These are phyloP conservation scores for Tromatobia lineatoria DNA, from an alignment of 2,888 invertebrate species.

Conservation along the genomic window DNA sequence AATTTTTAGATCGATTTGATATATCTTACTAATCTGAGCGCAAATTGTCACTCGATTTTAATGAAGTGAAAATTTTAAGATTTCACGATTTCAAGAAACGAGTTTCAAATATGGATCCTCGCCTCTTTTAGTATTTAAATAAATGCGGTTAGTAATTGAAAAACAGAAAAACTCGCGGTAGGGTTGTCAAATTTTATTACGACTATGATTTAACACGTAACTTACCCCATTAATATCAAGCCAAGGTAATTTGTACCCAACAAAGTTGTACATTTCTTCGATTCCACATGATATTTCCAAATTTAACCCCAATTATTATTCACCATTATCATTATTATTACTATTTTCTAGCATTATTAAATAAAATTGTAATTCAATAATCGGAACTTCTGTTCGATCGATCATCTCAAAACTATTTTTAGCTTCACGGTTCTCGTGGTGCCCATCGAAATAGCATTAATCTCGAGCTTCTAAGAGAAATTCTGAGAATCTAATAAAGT, in stretches of 20 bases:
- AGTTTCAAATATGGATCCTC: neutral
- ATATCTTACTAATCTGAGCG: no score
- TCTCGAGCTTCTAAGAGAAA: conserved; percentile 4
- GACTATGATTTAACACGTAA: neutral
- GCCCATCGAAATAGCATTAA: conserved; percentile 1
- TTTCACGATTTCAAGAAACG: no score
- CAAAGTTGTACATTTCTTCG: neutral
- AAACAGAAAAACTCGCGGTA: neutral
- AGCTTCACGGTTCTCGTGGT: neutral
- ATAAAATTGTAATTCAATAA: neutral
- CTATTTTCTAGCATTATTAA: neutral
- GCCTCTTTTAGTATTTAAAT: neutral
- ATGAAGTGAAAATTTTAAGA: no score
- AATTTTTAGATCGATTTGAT: no score
- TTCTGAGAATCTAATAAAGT: conserved; percentile 19
- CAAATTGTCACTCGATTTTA: no score
- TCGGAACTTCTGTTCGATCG: conserved; percentile 1
- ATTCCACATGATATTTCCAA: neutral
- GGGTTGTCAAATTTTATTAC: neutral
- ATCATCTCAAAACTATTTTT: conserved; percentile 4
- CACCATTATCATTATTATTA: conserved; percentile 11
- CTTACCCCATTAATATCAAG: neutral
- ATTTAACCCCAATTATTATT: neutral
- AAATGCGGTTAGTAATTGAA: neutral
- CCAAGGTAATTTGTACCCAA: neutral